Conservation (phyloP, 2,888 invertebrate genomes). For the Platycnemis pennipes region DNA sequence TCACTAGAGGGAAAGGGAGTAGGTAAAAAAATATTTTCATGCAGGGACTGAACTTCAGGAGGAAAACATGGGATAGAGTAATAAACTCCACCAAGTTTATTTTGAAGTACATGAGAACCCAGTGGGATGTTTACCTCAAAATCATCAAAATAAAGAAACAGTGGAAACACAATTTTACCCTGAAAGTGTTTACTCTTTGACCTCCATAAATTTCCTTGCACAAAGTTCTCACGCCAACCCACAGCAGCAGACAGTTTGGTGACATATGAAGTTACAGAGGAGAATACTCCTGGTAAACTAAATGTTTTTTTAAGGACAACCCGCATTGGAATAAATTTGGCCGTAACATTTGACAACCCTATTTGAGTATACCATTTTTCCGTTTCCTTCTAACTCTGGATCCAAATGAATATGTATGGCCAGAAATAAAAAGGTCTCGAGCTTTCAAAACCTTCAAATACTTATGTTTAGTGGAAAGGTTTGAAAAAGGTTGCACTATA, state of each 20-base stretch:
- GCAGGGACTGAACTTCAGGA: not conserved
- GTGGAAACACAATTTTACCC: too few relatives aligned
- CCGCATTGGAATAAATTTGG: not conserved
- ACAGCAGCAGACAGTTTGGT: not conserved
- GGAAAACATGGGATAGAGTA: too few relatives aligned
- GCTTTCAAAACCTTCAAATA: not conserved
- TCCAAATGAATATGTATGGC: not conserved
- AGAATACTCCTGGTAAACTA: not conserved
- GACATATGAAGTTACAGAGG: not conserved
- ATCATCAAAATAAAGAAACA: too few relatives aligned
- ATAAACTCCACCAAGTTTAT: too few relatives aligned
- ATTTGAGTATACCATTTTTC: not conserved
- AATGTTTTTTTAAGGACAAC: not conserved
- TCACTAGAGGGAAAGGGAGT: not conserved
- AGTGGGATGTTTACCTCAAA: too few relatives aligned
- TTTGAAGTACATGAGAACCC: too few relatives aligned
- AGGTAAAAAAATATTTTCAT: not conserved
- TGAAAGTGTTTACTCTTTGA: not conserved
- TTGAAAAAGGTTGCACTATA: not conserved
- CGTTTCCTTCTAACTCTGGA: not conserved
- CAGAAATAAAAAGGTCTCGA: not conserved
- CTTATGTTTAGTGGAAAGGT: not conserved
- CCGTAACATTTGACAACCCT: not conserved
- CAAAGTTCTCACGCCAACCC: not conserved
- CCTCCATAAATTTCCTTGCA: not conserved